Evolutionary conservation across 1,140 invertebrate species (phyloP).

Genomic region (Formica exsecta): DNA sequence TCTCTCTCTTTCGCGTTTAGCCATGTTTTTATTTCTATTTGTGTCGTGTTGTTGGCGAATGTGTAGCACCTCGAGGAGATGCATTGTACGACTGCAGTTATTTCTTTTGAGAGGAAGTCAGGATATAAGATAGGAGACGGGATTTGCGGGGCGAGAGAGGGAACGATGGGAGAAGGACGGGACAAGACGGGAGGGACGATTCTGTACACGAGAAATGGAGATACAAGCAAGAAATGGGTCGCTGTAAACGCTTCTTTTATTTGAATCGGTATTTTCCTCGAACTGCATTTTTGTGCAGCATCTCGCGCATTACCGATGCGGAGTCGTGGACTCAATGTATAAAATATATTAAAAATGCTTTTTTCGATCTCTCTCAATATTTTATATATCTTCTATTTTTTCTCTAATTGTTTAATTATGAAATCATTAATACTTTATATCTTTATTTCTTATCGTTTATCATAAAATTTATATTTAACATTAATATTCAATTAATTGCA

Average conservation of each 20-base stretch:
- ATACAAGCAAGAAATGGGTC: slow-evolving; percentile 54
- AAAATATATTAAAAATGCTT: not conserved
- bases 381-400: not conserved
- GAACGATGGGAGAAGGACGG: not conserved
- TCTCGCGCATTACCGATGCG: slow-evolving; percentile 23
- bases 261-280: slow-evolving; percentile 49
- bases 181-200: not conserved
- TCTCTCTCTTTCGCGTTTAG: slow-evolving; percentile 54
- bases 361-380: not conserved
- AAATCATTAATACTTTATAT: not conserved
- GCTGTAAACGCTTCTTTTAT: slow-evolving; percentile 57
- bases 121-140: slow-evolving; percentile 57
- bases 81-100: slow-evolving; percentile 66
- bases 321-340: not conserved
- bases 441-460: not conserved
- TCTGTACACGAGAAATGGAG: slow-evolving; percentile 48
- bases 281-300: slow-evolving; percentile 45
- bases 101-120: slow-evolving; percentile 57
- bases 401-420: not conserved
- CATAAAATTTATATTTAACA: not conserved
- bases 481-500: not conserved
- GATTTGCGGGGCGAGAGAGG: slow-evolving; percentile 35
- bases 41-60: slow-evolving; percentile 71
- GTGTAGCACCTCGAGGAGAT: slow-evolving; percentile 68
- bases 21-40: slow-evolving; percentile 71